Conservation (phyloP, 1,140 invertebrate species). For the Drosophila serrata region DNA sequence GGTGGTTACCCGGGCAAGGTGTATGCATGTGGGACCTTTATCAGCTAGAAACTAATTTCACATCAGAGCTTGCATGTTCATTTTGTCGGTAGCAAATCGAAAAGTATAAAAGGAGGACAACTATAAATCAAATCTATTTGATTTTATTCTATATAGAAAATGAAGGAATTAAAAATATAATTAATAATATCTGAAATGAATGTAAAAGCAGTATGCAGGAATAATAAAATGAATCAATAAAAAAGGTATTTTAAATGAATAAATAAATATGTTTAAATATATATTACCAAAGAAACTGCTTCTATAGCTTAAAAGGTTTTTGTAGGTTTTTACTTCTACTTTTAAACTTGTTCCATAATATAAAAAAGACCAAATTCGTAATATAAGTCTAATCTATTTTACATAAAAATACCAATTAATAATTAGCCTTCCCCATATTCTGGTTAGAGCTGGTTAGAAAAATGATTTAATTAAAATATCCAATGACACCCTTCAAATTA, state of each 20-base stretch:
- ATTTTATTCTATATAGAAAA: background rate
- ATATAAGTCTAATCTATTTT: background rate
- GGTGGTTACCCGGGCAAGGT: conserved; percentile 56
- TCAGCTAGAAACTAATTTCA: conserved; percentile 62
- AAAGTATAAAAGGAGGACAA: conserved; percentile 20
- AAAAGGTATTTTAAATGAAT: too few relatives aligned
- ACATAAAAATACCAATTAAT: background rate
- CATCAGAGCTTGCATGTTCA: conserved; percentile 42
- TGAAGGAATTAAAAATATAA: background rate
- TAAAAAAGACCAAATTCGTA: background rate
- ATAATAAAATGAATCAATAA: background rate
- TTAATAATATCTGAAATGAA: background rate
- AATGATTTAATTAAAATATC: background rate
- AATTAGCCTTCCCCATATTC: background rate
- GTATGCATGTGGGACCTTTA: conserved; percentile 67
- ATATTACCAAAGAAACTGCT: background rate
- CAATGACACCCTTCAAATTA: background rate
- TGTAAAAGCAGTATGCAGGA: too few relatives aligned
- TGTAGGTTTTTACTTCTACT: background rate
- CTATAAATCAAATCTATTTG: background rate
- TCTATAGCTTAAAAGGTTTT: background rate
- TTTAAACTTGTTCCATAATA: too few relatives aligned
- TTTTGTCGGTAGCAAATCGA: conserved; percentile 31
- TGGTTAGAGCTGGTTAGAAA: background rate
- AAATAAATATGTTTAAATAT: background rate